phyloP scores from a whole-genome alignment of 1,140 invertebrate species.

The Drosophila arawakana region DNA sequence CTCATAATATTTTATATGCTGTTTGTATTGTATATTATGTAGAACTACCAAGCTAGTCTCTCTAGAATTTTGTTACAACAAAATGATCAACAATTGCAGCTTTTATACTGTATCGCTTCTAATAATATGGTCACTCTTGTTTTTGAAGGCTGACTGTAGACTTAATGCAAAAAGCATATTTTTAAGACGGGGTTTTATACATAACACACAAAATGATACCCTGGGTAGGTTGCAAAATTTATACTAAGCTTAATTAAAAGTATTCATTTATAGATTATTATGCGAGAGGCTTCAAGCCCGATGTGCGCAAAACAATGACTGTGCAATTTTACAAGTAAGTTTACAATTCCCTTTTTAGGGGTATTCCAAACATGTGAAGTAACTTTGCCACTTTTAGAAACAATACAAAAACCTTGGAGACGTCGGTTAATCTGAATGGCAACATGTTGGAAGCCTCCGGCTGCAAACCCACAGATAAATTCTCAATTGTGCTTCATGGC shows the following conservation, averaged over 20 bases:
- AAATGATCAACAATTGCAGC: background rate
- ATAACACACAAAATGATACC: constrained; percentile 35
- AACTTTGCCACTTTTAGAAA: constrained; percentile 35
- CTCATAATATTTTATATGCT: background rate
- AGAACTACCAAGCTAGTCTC: background rate
- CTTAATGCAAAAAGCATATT: constrained; percentile 38
- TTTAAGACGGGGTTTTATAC: constrained; percentile 17
- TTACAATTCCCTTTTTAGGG: background rate
- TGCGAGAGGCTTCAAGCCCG: constrained; percentile 36
- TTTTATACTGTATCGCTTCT: background rate
- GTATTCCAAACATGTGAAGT: background rate
- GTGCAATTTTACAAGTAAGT: constrained; percentile 61
- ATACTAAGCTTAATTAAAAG: background rate
- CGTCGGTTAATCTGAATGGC: constrained; percentile 33
- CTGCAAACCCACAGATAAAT: constrained; percentile 63
- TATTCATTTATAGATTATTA: constrained; percentile 18
- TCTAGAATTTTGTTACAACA: background rate
- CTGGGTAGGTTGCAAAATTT: constrained; percentile 20
- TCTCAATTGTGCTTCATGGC: constrained; percentile 77
- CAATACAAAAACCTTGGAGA: constrained; percentile 62
- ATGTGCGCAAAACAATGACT: constrained; percentile 57
- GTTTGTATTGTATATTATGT: constrained; percentile 16
- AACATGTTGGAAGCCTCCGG: constrained; percentile 51
- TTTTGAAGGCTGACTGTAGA: constrained; percentile 24
- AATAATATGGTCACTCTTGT: constrained; percentile 23